Evolutionary conservation across 2,888 invertebrate genomes (phyloP).

Genomic region (Cheilosia scutellata): DNA sequence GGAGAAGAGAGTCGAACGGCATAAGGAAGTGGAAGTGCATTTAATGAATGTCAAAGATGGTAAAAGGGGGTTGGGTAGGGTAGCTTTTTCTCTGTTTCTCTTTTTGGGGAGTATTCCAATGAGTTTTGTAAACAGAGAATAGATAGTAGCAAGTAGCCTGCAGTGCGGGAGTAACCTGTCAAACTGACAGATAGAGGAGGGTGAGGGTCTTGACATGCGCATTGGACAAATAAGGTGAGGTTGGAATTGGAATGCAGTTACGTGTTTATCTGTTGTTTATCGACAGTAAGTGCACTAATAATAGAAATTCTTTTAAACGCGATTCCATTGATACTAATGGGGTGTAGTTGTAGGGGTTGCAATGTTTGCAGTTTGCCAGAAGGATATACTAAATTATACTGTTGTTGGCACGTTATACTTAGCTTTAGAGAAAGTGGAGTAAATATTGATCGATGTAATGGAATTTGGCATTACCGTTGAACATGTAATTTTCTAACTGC

Average conservation of each 20-base stretch:
- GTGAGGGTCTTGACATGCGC: conserved; percentile 33
- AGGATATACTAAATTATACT: conserved; percentile 5
- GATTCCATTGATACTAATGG: conserved; percentile 43
- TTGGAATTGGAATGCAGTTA: conserved; percentile 34
- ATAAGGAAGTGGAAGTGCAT: conserved; percentile 24
- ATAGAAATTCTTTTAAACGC: conserved; percentile 25
- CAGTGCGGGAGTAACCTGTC: conserved; percentile 1
- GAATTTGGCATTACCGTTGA: neutral
- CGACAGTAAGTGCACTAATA: conserved; percentile 34
- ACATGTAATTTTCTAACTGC: conserved; percentile 18
- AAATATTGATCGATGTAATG: conserved; percentile 48
- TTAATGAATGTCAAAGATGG: neutral
- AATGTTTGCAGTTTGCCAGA: conserved; percentile 19
- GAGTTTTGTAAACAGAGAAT: conserved; percentile 67
- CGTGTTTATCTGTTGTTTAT: conserved; percentile 49
- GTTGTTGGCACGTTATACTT: conserved; percentile 47
- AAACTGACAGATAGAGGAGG: conserved; percentile 16
- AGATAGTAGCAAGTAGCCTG: neutral
- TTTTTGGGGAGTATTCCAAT: neutral
- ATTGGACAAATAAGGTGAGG: neutral
- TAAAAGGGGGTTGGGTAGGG: neutral
- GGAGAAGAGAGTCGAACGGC: conserved; percentile 7
- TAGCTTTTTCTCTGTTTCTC: conserved; percentile 14
- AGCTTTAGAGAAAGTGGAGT: conserved; percentile 41
- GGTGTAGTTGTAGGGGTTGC: conserved; percentile 1